Percentiles rank a stretch among this genome's conserved stretches.
Evolutionary conservation across 2,888 invertebrate species (phyloP).

Genomic region (Acrobasis suavella): DNA sequence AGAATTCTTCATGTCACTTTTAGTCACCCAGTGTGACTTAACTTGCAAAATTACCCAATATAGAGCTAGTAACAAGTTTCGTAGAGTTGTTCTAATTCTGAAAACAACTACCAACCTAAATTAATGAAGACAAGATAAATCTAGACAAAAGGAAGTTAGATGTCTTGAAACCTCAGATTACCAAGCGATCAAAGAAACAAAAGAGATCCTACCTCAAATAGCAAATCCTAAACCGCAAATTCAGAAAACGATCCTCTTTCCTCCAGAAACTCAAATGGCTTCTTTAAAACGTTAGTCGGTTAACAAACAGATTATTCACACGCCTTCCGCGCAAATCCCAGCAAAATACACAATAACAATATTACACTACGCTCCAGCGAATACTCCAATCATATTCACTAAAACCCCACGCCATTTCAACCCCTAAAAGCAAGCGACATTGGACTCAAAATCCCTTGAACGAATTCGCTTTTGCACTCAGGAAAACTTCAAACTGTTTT

Average conservation of each 20-base stretch:
- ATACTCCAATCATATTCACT: constrained; percentile 35
- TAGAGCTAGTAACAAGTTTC: no score
- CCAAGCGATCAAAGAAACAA: neutral
- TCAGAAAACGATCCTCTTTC: neutral
- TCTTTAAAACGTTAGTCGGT: constrained; percentile 23
- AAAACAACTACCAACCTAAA: no score
- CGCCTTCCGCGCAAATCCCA: constrained; percentile 44
- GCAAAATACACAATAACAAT: constrained; percentile 55
- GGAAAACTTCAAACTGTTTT: constrained; percentile 7
- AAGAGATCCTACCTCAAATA: neutral
- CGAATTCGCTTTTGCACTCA: constrained; percentile 4
- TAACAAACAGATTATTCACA: constrained; percentile 24
- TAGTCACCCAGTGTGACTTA: no score
- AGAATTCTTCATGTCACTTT: no score
- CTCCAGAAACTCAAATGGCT: constrained; percentile 12
- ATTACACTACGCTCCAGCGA: constrained; percentile 51
- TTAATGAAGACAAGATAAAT: no score
- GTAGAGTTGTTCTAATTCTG: no score
- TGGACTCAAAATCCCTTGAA: neutral
- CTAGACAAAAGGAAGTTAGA: no score
- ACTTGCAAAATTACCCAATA: no score
- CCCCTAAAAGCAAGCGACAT: constrained; percentile 15
- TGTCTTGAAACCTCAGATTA: no score
- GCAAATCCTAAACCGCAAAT: constrained; percentile 4
- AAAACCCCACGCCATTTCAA: constrained; percentile 20